phyloP scores from a whole-genome alignment of 2,888 invertebrate genomes.

The Nemurella pictetii region DNA sequence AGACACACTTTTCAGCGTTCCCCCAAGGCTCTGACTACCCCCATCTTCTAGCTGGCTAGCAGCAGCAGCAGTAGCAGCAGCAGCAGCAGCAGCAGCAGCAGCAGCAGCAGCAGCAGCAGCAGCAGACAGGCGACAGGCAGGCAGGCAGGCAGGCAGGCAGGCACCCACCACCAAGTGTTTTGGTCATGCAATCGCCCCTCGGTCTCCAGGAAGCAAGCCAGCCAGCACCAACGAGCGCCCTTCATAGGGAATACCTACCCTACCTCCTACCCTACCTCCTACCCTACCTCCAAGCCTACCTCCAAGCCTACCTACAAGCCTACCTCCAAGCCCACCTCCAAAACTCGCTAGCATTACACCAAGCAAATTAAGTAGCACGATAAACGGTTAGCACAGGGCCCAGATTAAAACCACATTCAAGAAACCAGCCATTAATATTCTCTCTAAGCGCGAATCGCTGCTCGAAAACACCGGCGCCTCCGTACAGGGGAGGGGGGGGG shows the following conservation, averaged over 20 bases:
- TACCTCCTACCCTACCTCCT: neutral
- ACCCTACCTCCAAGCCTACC: neutral
- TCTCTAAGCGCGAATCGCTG: constrained; percentile 11
- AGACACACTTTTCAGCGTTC: no score
- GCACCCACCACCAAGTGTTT: constrained; percentile 2
- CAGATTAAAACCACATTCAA: constrained; percentile 36
- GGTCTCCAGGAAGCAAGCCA: no score
- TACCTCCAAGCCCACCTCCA: neutral
- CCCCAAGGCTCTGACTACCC: no score
- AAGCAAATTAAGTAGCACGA: constrained; percentile 30
- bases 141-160: no score
- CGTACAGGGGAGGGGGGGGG: neutral
- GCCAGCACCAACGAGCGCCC: no score
- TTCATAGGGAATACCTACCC: neutral
- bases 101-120: no score
- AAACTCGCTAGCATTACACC: constrained; percentile 22
- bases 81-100: no score
- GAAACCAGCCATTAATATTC: constrained; percentile 23
- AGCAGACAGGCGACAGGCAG: no score
- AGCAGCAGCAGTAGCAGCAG: no score
- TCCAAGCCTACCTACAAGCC: neutral
- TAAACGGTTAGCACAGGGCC: constrained; percentile 25
- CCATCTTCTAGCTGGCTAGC: no score
- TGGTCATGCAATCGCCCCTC: constrained; percentile 22
- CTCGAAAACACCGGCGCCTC: constrained; percentile 23